Percentiles rank a stretch among this genome's conserved stretches.
These are phyloP conservation scores for Blastobasis adustella DNA, from an alignment of 2,888 invertebrate species.

Conservation along the genomic window DNA sequence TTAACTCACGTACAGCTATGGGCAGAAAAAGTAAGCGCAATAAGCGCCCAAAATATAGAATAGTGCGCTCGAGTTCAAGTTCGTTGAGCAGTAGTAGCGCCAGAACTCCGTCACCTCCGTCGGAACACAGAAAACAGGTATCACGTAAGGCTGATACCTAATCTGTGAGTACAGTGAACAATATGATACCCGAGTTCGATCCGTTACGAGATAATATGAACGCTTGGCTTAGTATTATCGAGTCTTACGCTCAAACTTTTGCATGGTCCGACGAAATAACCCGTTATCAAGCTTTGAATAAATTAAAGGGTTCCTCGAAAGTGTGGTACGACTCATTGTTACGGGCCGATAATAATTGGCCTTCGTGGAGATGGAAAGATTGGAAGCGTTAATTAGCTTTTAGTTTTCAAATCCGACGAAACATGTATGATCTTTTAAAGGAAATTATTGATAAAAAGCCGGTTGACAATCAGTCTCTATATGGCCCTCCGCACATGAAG, in stretches of 20 bases:
- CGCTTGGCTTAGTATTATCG: slow-evolving; percentile 10
- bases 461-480: slow-evolving; percentile 13
- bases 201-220: slow-evolving; percentile 9
- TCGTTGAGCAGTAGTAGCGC: neutral
- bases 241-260: slow-evolving; percentile 11
- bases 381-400: neutral
- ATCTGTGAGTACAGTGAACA: slow-evolving; percentile 7
- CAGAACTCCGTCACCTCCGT: neutral
- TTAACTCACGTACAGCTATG: neutral
- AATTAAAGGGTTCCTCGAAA: slow-evolving; percentile 9
- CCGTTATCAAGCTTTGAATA: slow-evolving; percentile 10
- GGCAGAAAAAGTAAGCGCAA: neutral
- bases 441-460: slow-evolving; percentile 12
- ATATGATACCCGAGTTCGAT: slow-evolving; percentile 14
- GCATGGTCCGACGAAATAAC: slow-evolving; percentile 9
- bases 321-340: slow-evolving; percentile 11
- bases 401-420: slow-evolving; percentile 3
- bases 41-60: neutral
- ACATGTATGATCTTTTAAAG: slow-evolving; percentile 10
- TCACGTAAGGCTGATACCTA: slow-evolving; percentile 12
- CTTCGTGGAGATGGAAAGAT: slow-evolving; percentile 1
- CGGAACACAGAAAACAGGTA: neutral
- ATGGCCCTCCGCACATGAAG: too few species aligned
- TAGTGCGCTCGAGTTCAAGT: neutral
- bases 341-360: slow-evolving; percentile 6